Base-by-base conservation (phyloP, 2,888 invertebrate species). In the Stratiomys singularior region DNA sequence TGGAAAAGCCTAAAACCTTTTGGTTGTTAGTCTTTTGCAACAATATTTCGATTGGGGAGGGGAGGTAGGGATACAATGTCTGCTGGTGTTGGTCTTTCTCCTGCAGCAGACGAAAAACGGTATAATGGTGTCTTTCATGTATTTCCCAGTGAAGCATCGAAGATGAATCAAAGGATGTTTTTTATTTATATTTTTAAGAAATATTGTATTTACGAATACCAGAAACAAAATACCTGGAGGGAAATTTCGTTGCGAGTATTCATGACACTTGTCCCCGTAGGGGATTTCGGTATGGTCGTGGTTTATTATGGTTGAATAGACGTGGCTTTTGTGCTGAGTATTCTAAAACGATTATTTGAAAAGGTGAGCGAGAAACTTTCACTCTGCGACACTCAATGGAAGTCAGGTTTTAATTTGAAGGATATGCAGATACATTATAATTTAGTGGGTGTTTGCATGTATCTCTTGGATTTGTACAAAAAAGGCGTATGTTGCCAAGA, bases 1-100 rank as follows among this genome's bases (percentile, higher is more conserved):
- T 27, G 25, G 37, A 66, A 66, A 66, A 66, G 66, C 66, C 66
- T 37, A 66, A 37, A 66, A 66, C 66, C 66, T n/a, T 37, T 27
- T 66, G 37, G 66, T 66, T 28, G 66, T 37, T 30, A 66, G 66
- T 66, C 66, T 37, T 64, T 37, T 30, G 66, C 37, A 21, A 37
- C 37, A 37, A 28, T 37, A 37, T 9, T 66, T n/a, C 37, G 30
- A 66, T 37, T 30, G 52, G 18, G 52, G 37, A 37, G 37, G 37
- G 18, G 15, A 15, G 18, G 52, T 3, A 37, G 37, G 37, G 18
- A 52, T 52, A 52, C 4, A 18, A 15, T 52, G 5, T 52, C 18
- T 13, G 15, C 52, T 52, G 15, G 15, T n/a, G 52, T 52, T 52
- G 52, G 52, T 52, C 15, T 18, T 52, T 13, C n/a, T n/a, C n/a